phyloP scores from a whole-genome alignment of 1,140 invertebrate genomes.

The Drosophila insularis region DNA sequence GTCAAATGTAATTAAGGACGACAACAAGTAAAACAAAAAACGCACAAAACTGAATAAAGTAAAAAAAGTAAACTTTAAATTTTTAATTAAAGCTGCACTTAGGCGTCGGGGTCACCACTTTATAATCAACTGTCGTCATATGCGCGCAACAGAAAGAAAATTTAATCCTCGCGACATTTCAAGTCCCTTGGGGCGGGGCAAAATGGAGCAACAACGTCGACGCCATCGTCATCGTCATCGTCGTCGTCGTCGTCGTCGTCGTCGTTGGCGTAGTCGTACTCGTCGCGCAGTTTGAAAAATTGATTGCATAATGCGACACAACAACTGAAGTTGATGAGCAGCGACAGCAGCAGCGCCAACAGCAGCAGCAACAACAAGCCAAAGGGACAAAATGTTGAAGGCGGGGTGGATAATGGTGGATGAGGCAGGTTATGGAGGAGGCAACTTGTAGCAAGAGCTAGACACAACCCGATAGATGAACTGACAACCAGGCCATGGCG shows the following conservation, averaged over 20 bases:
- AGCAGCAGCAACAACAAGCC: neutral
- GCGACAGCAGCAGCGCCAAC: slow-evolving; percentile 35
- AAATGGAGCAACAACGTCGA: slow-evolving; percentile 8
- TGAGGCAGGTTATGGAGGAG: neutral
- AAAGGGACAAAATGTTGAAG: neutral
- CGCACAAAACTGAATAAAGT: neutral
- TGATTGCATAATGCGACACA: slow-evolving; percentile 64
- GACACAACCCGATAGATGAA: slow-evolving; percentile 31
- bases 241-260: neutral
- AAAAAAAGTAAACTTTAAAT: slow-evolving; percentile 10
- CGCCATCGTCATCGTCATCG: neutral
- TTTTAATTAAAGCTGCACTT: slow-evolving; percentile 50
- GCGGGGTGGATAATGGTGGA: neutral
- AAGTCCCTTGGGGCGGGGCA: neutral
- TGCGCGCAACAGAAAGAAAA: slow-evolving; percentile 17
- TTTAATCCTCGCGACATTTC: slow-evolving; percentile 8
- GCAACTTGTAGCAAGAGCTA: neutral
- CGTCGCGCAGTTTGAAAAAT: slow-evolving; percentile 52
- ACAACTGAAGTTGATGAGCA: slow-evolving; percentile 62
- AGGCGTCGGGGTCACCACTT: slow-evolving; percentile 26
- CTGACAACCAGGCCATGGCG: slow-evolving; percentile 17
- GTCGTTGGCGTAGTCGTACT: slow-evolving; percentile 20
- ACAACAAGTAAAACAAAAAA: neutral
- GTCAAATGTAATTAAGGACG: slow-evolving; percentile 20
- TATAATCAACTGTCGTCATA: slow-evolving; percentile 45